These are phyloP conservation scores for Rhodophaea formosa DNA, from an alignment of 2,888 invertebrate genomes.

Conservation along the genomic window DNA sequence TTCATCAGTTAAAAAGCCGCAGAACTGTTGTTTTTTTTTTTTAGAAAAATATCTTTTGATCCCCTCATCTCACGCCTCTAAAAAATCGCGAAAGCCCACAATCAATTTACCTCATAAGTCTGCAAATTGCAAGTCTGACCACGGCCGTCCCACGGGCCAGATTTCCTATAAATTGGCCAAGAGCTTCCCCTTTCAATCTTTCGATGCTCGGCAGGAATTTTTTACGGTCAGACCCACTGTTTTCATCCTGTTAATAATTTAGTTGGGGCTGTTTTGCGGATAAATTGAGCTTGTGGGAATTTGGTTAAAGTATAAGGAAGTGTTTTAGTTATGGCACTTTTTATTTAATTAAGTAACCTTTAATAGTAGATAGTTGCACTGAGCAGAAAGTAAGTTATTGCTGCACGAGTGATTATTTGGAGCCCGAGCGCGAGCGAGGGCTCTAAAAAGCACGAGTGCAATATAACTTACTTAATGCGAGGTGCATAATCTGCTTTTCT, in stretches of 20 bases:
- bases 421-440: too few relatives aligned
- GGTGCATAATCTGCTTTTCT: too few relatives aligned
- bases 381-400: too few relatives aligned
- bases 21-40: too few relatives aligned
- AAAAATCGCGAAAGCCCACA: conserved; percentile 30
- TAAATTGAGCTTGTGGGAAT: conserved; percentile 10
- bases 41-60: too few relatives aligned
- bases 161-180: conserved; percentile 78
- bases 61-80: not conserved
- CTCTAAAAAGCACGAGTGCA: too few relatives aligned
- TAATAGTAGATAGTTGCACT: too few relatives aligned
- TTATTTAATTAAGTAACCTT: not conserved
- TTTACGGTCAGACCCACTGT: conserved; percentile 45
- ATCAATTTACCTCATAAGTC: conserved; percentile 56
- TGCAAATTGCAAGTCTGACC: conserved; percentile 77
- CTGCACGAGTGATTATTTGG: too few relatives aligned
- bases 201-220: conserved; percentile 71
- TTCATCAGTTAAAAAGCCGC: too few relatives aligned
- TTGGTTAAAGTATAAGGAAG: conserved; percentile 6
- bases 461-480: too few relatives aligned
- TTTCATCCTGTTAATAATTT: conserved; percentile 55
- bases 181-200: conserved; percentile 79
- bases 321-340: not conserved
- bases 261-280: conserved; percentile 24
- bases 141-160: conserved; percentile 72